Conservation (phyloP, 2,888 invertebrate genomes). For the Dascillus cervinus region DNA sequence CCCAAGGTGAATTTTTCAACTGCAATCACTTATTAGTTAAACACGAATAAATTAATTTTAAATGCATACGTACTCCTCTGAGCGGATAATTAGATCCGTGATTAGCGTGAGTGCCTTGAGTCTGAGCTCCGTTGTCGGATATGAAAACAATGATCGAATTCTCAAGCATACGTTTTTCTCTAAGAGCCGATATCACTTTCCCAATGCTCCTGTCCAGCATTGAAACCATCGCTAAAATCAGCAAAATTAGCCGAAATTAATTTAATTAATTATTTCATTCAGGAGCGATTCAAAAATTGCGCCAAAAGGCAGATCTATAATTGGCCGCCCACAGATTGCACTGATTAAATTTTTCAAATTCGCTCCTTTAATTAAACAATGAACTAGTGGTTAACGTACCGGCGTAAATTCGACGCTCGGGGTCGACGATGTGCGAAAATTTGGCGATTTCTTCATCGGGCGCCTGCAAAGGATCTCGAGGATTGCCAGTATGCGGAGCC, state of each 20-base stretch:
- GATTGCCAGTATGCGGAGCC: constrained; percentile 62
- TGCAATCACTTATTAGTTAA: constrained; percentile 44
- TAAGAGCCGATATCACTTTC: constrained; percentile 62
- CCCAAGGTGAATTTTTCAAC: constrained; percentile 64
- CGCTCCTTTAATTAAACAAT: too few relatives aligned
- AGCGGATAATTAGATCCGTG: constrained; percentile 75
- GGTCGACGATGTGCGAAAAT: constrained; percentile 59
- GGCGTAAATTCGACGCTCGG: constrained; percentile 59
- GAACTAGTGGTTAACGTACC: too few relatives aligned
- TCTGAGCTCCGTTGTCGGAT: constrained; percentile 84
- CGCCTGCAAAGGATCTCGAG: constrained; percentile 58
- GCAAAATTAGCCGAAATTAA: too few relatives aligned
- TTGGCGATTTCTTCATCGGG: constrained; percentile 61
- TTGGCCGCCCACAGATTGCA: too few relatives aligned
- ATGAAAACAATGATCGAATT: constrained; percentile 82
- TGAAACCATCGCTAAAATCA: constrained; percentile 72
- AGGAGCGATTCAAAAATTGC: too few relatives aligned
- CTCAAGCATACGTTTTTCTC: constrained; percentile 61
- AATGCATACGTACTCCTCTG: constrained; percentile 53
- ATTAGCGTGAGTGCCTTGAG: constrained; percentile 64
- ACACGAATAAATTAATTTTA: background rate
- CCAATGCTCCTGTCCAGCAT: constrained; percentile 85
- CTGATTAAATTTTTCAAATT: too few relatives aligned
- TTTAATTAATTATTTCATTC: background rate
- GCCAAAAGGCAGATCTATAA: too few relatives aligned